These are phyloP conservation scores for Drosophila setosimentum DNA, from an alignment of 2,888 invertebrate species.

Conservation along the genomic window DNA sequence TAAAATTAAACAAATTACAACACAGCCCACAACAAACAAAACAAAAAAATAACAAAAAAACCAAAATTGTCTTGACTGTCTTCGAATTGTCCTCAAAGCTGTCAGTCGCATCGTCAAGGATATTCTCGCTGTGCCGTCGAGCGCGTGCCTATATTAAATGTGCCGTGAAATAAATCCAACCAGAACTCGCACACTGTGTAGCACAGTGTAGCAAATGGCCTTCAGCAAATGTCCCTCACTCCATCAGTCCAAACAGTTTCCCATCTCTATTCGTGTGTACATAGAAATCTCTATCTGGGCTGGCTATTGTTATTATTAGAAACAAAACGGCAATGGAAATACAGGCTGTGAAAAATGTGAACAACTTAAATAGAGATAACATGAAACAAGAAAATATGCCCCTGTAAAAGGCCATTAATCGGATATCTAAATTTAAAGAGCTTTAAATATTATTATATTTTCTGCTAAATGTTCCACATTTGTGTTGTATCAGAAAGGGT, in stretches of 20 bases:
- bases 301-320: slow-evolving; percentile 8
- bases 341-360: slow-evolving; percentile 15
- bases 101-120: slow-evolving; percentile 49
- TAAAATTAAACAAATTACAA: slow-evolving; percentile 79
- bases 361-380: slow-evolving; percentile 16
- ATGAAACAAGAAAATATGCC: background rate
- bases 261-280: slow-evolving; percentile 10
- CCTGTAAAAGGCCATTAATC: background rate
- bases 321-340: slow-evolving; percentile 38
- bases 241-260: background rate
- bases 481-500: background rate
- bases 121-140: slow-evolving; percentile 39
- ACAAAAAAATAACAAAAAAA: background rate
- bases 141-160: slow-evolving; percentile 77
- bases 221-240: slow-evolving; percentile 34
- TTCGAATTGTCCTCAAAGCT: slow-evolving; percentile 68
- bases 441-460: background rate
- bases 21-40: slow-evolving; percentile 6
- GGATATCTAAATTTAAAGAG: background rate
- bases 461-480: background rate
- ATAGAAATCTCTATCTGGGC: background rate
- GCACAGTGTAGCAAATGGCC: slow-evolving; percentile 30
- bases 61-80: slow-evolving; percentile 43
- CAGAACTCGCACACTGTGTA: slow-evolving; percentile 30
- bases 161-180: slow-evolving; percentile 78